Evolutionary conservation across 2,797 vertebrate genomes (phyloP), one percentile per base, ranked within the genome.

Genomic region (Sciurus carolinensis): DNA sequence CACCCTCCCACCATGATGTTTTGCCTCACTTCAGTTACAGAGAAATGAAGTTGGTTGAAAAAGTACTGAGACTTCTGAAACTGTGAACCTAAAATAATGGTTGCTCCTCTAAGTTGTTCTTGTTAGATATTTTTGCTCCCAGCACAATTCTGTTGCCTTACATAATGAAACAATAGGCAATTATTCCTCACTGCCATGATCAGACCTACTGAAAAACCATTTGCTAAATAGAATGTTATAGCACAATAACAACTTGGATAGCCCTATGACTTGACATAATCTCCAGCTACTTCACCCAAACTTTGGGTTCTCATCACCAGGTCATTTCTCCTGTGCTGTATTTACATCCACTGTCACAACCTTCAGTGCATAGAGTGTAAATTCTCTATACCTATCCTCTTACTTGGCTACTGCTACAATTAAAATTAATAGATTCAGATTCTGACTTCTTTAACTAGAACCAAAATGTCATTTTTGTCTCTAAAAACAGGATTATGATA

Each of bases 391-490:
- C 1, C 13, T 5, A 8, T 72, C 30, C 1, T n/a, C 4, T 71
- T 52, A 0, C 52, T 66, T 83, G 54, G 10, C 14, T 52, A 26
- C 44, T 84, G 28, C 6, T 76, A n/a, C 26, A 85, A 71, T 47
- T 91, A 36, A 85, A 91, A 30, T 33, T 52, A 80, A 10, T 54
- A 18, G 2, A 57, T 9, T 26, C n/a, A 75, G 14, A 24, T 62
- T 90, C 30, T 89, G 36, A 71, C 33, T 76, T 57, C 20, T 79
- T 91, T 15, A 54, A 75, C 85, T 76, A 14, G 54, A 71, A 87
- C 6, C 72, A 26, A 87, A 88, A 18, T 52, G 59, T 79, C 26
- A 3, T 50, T 44, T 33, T 13, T 7, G 3, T 24, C 1, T 28
- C 4, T 54, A 3, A 28, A 44, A 85, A 11, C 3, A 91, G 67